Conservation (phyloP, 2,113 vertebrate species). For the Glareola pratincola region DNA sequence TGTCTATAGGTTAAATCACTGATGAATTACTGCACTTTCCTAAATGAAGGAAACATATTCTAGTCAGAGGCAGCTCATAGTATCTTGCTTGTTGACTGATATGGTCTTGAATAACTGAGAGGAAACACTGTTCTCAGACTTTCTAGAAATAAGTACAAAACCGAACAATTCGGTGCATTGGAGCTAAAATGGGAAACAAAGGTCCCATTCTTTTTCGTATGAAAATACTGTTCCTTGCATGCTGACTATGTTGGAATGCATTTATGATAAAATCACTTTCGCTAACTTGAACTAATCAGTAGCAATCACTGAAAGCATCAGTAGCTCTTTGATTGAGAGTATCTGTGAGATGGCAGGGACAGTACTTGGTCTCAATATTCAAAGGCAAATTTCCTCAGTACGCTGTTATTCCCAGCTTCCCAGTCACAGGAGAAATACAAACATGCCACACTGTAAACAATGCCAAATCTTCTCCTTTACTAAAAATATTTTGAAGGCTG, state of each 20-base stretch:
- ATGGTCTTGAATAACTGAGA: background rate
- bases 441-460: background rate
- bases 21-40: slow-evolving; percentile 71
- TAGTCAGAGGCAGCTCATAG: background rate
- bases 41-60: slow-evolving; percentile 44
- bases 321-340: background rate
- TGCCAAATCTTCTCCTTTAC: background rate
- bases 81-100: slow-evolving; percentile 35
- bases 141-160: background rate
- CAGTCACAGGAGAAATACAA: background rate
- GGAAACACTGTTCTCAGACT: background rate
- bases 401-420: rapidly evolving
- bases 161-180: background rate
- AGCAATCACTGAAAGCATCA: background rate
- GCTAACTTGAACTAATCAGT: background rate
- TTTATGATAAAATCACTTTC: background rate
- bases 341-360: background rate
- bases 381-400: background rate
- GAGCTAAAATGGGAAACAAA: background rate
- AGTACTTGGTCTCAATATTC: background rate
- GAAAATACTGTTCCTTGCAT: background rate
- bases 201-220: background rate
- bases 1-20: slow-evolving; percentile 79
- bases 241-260: background rate
- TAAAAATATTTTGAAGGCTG: background rate